Conservation (phyloP, 2,797 vertebrate genomes). For the Crenichthys baileyi region DNA sequence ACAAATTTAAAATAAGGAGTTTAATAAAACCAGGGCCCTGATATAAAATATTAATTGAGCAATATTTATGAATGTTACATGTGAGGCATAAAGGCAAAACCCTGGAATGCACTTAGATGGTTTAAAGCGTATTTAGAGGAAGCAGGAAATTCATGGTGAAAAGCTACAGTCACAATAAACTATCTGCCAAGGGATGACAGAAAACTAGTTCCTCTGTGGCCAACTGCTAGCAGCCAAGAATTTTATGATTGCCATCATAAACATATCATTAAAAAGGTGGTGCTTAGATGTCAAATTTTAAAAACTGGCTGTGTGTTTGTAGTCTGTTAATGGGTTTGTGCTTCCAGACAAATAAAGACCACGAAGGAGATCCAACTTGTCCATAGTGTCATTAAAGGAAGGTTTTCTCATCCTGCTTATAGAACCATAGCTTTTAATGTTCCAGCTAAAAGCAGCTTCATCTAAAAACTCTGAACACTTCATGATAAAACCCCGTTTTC, state of each 20-base stretch:
- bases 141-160: not conserved
- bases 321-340: not conserved
- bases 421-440: not conserved
- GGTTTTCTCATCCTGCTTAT: not conserved
- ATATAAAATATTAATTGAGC: not conserved
- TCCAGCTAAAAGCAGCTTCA: not conserved
- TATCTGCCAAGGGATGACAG: not conserved
- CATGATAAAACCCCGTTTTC: conserved; percentile 5
- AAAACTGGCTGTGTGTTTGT: not conserved
- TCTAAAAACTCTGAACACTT: not conserved
- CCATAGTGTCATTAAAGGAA: not conserved
- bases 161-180: not conserved
- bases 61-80: not conserved
- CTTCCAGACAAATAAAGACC: not conserved
- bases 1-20: not conserved
- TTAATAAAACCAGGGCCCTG: conserved; percentile 5
- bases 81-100: not conserved
- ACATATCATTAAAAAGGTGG: not conserved
- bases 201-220: not conserved
- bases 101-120: not conserved
- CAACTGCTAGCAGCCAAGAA: not conserved
- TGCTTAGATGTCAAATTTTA: not conserved
- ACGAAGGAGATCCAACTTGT: not conserved
- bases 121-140: not conserved
- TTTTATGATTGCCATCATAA: conserved; percentile 2